Evolutionary conservation across 1,140 invertebrate genomes (phyloP).

Genomic region (Drosophila pectinifera): DNA sequence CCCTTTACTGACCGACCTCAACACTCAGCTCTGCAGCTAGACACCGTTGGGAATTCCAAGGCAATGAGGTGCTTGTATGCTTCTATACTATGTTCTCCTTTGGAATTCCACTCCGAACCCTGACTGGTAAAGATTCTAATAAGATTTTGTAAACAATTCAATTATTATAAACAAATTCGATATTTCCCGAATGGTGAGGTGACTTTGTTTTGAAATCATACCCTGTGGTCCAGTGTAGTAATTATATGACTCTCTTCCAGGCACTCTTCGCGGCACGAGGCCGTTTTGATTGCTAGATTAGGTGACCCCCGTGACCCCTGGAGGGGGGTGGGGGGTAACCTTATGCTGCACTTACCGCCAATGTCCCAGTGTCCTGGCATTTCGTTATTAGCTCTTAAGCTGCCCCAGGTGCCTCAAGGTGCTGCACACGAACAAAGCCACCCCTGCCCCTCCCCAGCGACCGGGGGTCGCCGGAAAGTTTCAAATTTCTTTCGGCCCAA

Average conservation of each 20-base stretch:
- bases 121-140: no score
- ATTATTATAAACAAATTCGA: no score
- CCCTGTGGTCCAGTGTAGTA: slow-evolving; percentile 30
- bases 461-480: slow-evolving; percentile 49
- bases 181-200: no score
- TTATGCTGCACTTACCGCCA: slow-evolving; percentile 41
- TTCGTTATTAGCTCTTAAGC: slow-evolving; percentile 65
- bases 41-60: no score
- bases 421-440: slow-evolving; percentile 1
- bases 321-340: slow-evolving; percentile 22
- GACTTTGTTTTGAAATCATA: no score
- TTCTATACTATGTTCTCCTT: no score
- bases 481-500: slow-evolving; percentile 63
- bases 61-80: no score
- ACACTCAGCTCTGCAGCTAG: no score
- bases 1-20: no score
- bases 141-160: no score
- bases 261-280: slow-evolving; percentile 5
- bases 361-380: slow-evolving; percentile 31
- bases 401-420: slow-evolving; percentile 51
- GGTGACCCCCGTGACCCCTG: slow-evolving; percentile 1
- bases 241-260: slow-evolving; percentile 21
- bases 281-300: slow-evolving; percentile 51
- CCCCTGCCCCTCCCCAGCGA: no score
- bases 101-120: no score